Evolutionary conservation across 2,113 vertebrate genomes (phyloP), one percentile per base, ranked within the genome.

Genomic region (Martes martes): DNA sequence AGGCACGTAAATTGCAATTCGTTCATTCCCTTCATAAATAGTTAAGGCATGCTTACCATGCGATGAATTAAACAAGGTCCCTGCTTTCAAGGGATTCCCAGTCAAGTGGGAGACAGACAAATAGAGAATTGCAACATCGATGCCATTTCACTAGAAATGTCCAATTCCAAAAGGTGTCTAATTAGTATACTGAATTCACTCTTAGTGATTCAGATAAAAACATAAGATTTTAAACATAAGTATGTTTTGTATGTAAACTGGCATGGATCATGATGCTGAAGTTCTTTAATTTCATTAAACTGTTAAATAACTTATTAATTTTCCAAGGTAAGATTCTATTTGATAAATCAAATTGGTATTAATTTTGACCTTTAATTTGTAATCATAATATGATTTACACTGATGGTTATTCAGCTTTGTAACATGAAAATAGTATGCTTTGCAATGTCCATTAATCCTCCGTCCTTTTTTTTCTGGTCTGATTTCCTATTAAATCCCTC

Each of bases 351-450:
- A 6, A 67, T 13, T 59, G 33, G 36, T 87, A 80, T 92, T 89
- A 59, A 59, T 91, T 96, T 89, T 78, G 47, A 96, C 24, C 71
- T 50, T 92, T 84, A 88, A 65, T 88, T 89, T 84, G 52, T 84
- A 67, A 85, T 88, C 21, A 39, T 80, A 84, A 57, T 83, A 26
- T 81, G 10, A 81, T 55, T 82, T 96, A 74, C n/a, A 73, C 19
- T 90, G 85, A 69, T 47, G 39, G 90, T 81, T 92, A 92, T 92
- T 89, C 39, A 52, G 55, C n/a, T 87, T 73, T 71, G 74, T 86
- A 88, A 93, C 26, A 39, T 82, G 57, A 97, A 69, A 76, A 59
- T 18, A 90, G 31, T 74, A 69, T 76, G 61, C 9, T 95, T 67
- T 82, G 28, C 78, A 81, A 73, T n/a, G 45, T 80, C 71, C 63